Evolutionary conservation across 1,140 invertebrate species (phyloP), one percentile per base, ranked within the genome.

Genomic region (Heterodera carotae): DNA sequence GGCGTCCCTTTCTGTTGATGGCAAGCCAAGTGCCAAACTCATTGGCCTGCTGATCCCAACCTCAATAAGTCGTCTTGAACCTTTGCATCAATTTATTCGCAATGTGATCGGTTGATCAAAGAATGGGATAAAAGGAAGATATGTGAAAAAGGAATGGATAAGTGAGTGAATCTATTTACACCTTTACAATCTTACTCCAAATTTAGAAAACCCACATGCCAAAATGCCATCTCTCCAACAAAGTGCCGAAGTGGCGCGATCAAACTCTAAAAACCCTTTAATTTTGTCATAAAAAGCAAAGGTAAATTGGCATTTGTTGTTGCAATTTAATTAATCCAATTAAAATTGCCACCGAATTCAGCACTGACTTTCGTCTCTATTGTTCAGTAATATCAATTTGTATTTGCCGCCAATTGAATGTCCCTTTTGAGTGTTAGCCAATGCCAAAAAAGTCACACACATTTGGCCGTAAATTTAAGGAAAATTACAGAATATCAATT

Each of bases 11-110:
- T 60, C 60, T 43, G 64, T 76, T 76, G 53, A 84, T 36, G 43
- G 83, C 82, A 8, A 85, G 72, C 82, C 82, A 84, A 31, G 82
- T 84, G 53, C 82, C 82, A 31, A 62, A 36, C 0, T 79, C 83
- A 15, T 68, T 33, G 10, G 77, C 79, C 72, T 77, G 36, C 62
- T 84, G 69, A 76, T 84, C 82, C 59, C 82, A 56, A 18, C 82
- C 82, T 84, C 22, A 43, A 77, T 73, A 31, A 22, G 5, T 0
- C 48, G 18, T 12, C 48, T 22, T 15, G 22, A 56, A 56, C 48
- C 6, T 43, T 43, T 6, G 39, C 2, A n/a, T n/a, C n/a, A n/a
- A n/a, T n/a, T n/a, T n/a, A n/a, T n/a, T n/a, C n/a, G n/a, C n/a
- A n/a, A n/a, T n/a, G n/a, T n/a, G n/a, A n/a, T n/a, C n/a, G n/a